These are phyloP conservation scores for Pedetes capensis DNA, from an alignment of 2,113 vertebrate species.

Conservation along the genomic window DNA sequence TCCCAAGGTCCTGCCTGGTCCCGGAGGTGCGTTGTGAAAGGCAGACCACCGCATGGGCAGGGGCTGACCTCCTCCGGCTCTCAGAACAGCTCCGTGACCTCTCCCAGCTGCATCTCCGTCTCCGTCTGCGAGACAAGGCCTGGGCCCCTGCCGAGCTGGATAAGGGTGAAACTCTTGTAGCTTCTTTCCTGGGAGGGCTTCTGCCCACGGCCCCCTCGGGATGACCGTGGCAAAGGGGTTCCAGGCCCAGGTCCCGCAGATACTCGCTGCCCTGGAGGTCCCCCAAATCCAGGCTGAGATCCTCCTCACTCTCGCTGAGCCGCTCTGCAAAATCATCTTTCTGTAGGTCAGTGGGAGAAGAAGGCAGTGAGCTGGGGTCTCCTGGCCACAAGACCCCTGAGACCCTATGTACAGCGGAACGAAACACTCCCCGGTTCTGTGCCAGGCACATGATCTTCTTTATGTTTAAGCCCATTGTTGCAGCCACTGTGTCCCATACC, in stretches of 20 bases:
- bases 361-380: neutral
- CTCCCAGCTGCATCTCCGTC: slow-evolving; percentile 93
- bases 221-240: neutral
- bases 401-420: too few relatives aligned
- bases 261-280: slow-evolving; percentile 88
- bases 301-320: slow-evolving; percentile 86
- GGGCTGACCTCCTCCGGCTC: slow-evolving; percentile 86
- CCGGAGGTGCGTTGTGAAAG: accelerated
- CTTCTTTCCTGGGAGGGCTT: slow-evolving; percentile 65
- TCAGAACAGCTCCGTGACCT: slow-evolving; percentile 86
- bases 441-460: too few relatives aligned
- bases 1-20: too few relatives aligned
- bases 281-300: slow-evolving; percentile 85
- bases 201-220: neutral
- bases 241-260: slow-evolving; percentile 87
- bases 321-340: slow-evolving; percentile 80
- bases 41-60: accelerated
- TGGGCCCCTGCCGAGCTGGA: slow-evolving; percentile 86
- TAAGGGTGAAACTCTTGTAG: slow-evolving; percentile 82
- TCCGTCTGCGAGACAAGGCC: slow-evolving; percentile 86
- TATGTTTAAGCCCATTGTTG: too few relatives aligned
- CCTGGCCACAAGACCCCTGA: accelerated
- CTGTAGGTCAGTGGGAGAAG: slow-evolving; percentile 73
- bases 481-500: neutral
- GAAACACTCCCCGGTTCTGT: too few relatives aligned